Evolutionary conservation across 2,797 vertebrate genomes (phyloP).

Genomic region (Liparis tanakae): DNA sequence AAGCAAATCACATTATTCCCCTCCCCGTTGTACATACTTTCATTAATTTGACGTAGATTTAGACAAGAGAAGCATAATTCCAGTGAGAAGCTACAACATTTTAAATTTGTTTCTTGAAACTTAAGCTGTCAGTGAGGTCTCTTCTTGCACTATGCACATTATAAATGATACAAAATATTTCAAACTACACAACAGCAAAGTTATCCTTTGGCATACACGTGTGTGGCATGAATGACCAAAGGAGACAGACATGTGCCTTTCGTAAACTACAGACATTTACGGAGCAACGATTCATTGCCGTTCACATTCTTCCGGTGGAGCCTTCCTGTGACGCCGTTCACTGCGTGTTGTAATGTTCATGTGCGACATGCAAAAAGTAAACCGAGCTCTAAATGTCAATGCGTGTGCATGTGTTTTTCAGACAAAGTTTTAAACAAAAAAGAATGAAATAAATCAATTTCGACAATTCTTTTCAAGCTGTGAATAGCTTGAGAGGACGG

Average conservation of each 20-base stretch:
- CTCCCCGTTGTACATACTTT: background rate
- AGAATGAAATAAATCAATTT: slow-evolving; percentile 34
- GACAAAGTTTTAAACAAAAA: background rate
- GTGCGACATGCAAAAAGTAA: background rate
- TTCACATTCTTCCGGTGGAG: background rate
- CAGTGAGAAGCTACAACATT: background rate
- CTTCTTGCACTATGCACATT: background rate
- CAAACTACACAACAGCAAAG: background rate
- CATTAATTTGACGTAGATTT: background rate
- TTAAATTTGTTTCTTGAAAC: background rate
- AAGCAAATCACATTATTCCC: background rate
- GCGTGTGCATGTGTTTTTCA: background rate
- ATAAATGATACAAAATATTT: background rate
- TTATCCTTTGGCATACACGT: background rate
- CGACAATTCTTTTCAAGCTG: slow-evolving; percentile 17
- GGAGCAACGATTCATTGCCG: background rate
- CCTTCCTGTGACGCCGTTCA: background rate
- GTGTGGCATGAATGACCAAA: background rate
- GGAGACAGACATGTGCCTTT: slow-evolving; percentile 6
- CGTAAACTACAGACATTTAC: background rate
- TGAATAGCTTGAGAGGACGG: slow-evolving; percentile 31
- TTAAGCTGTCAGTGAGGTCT: background rate
- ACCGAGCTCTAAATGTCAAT: background rate
- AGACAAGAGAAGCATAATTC: background rate
- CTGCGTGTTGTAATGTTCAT: background rate